Conservation (phyloP, 2,888 invertebrate species). For the Ernsta delagoae region DNA sequence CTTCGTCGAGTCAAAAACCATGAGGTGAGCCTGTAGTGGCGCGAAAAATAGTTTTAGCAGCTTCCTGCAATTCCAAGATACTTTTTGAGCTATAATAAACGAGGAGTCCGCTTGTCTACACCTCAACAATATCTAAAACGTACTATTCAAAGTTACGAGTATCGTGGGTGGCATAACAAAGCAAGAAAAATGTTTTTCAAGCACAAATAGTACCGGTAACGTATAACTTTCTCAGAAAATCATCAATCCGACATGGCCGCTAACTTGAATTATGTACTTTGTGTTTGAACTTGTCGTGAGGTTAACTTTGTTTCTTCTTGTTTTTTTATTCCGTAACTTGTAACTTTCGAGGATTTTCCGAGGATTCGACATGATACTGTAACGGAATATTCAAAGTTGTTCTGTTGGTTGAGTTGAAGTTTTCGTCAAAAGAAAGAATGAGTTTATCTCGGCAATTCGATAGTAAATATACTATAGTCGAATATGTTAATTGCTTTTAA, state of each 20-base stretch:
- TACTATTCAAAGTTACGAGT: conserved; percentile 24
- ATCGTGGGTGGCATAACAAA: conserved; percentile 23
- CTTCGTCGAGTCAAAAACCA: no score
- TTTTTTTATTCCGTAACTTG: not conserved
- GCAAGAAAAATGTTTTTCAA: conserved; percentile 5
- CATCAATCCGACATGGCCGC: not conserved
- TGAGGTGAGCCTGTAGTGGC: no score
- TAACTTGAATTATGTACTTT: not conserved
- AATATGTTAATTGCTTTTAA: not conserved
- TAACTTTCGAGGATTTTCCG: not conserved
- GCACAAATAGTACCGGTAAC: conserved; percentile 3
- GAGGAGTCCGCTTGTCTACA: conserved; percentile 1
- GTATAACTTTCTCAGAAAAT: not conserved
- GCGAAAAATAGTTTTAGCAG: no score
- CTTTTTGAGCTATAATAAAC: no score
- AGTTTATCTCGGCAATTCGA: not conserved
- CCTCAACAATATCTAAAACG: conserved; percentile 7
- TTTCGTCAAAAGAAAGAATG: not conserved
- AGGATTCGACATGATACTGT: not conserved
- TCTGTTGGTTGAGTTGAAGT: not conserved
- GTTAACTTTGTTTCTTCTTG: not conserved
- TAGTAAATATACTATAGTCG: no score
- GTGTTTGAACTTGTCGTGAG: not conserved
- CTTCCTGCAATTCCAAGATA: no score
- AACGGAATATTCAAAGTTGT: not conserved